Evolutionary conservation across 2,888 invertebrate species (phyloP), one percentile per base, ranked within the genome.

Genomic region (Drosophila putrida): DNA sequence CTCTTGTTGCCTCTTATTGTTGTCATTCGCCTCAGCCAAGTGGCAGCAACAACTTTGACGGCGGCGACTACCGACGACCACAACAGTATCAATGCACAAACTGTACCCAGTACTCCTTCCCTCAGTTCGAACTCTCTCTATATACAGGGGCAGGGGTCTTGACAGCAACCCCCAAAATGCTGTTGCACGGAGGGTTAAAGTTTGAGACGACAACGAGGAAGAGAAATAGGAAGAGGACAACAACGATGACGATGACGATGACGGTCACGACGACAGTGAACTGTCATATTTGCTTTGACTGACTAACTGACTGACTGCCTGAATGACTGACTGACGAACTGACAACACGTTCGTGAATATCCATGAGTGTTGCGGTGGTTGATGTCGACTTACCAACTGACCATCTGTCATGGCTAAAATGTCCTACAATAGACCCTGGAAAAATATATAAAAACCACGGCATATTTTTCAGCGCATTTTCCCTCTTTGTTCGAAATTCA

Each of bases 81-180:
- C 90, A 90, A 90, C 90, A 90, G 90, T 90, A 90, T 90, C 90
- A 90, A 89, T 90, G 90, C 80, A 90, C 89, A 80, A 90, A 90
- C 90, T 90, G 90, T 90, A 90, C 90, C 84, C 82, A 43, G 57
- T 44, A 39, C 51, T 47, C 44, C 35, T 39, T 58, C 57, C 35
- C 25, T 33, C 46, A 20, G 46, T 13, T 20, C 11, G 28, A 31
- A 25, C 33, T 41, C 25, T 39, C n/a, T n/a, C n/a, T n/a, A n/a
- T n/a, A n/a, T 31, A 39, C 20, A 38, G 47, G 28, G 62, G 72
- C 65, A 64, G 71, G 73, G 68, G 76, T 33, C 66, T 66, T 41
- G 66, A 31, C 51, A 86, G 73, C 88, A 86, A 88, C 85, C 88
- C 88, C 86, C 85, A 89, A 75, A 57, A 82, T 71, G 71, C 66